Evolutionary conservation across 2,113 vertebrate genomes (phyloP).

Genomic region (Melanerpes aurifrons): DNA sequence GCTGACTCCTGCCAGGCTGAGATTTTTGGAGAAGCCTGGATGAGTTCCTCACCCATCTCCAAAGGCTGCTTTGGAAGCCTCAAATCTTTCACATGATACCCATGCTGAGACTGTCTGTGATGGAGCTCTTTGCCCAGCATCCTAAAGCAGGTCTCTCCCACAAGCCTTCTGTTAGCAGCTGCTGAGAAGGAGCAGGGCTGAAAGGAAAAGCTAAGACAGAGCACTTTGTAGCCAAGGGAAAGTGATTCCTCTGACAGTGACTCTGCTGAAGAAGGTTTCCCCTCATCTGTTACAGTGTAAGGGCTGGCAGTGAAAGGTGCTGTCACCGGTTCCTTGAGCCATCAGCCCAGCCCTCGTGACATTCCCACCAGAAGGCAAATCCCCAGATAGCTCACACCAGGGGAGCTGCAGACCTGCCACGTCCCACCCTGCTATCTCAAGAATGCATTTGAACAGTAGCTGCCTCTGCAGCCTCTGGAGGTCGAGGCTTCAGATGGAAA

Average conservation of each 20-base stretch:
- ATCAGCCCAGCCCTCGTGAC: background rate
- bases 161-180: background rate
- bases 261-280: background rate
- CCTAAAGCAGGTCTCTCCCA: background rate
- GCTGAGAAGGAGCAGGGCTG: background rate
- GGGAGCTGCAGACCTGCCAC: background rate
- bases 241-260: background rate
- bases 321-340: slow-evolving; percentile 35
- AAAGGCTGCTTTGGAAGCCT: background rate
- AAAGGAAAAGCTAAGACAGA: background rate
- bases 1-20: background rate
- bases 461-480: slow-evolving; percentile 28
- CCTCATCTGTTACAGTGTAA: background rate
- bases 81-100: rapidly evolving
- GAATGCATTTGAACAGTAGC: slow-evolving; percentile 49
- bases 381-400: background rate
- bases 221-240: background rate
- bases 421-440: slow-evolving; percentile 57
- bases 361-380: slow-evolving; percentile 25
- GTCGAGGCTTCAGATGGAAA: slow-evolving; percentile 43
- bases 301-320: background rate
- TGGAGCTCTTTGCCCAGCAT: rapidly evolving
- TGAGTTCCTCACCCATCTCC: background rate
- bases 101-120: rapidly evolving
- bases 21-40: background rate